Conservation (phyloP, 2,888 invertebrate genomes). For the Strigamia maritima region DNA sequence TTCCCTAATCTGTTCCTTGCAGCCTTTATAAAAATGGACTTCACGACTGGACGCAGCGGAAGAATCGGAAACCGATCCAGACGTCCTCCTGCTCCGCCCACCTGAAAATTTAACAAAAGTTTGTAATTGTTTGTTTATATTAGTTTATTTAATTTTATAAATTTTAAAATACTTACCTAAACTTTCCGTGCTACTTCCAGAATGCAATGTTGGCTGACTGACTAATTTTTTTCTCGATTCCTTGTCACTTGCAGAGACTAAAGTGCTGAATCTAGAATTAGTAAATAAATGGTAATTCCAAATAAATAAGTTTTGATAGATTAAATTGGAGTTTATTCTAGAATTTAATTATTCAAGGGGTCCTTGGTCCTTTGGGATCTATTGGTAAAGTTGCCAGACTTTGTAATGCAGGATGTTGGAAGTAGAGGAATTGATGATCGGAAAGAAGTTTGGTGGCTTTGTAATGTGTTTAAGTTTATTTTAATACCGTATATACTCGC, state of each 20-base stretch:
- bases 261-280: background rate
- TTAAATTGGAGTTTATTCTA: no score
- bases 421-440: no score
- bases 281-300: background rate
- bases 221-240: constrained; percentile 40
- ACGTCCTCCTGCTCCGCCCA: constrained; percentile 40
- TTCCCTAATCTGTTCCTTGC: constrained; percentile 35
- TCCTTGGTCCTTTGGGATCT: background rate
- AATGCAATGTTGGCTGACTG: constrained; percentile 42
- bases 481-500: no score
- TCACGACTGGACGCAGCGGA: constrained; percentile 39
- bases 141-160: background rate
- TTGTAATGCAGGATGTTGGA: no score
- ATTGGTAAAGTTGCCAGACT: no score
- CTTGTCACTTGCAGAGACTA: background rate
- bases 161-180: constrained; percentile 36
- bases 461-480: no score
- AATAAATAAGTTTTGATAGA: no score
- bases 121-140: background rate
- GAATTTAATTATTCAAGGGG: background rate
- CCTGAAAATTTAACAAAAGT: constrained; percentile 34
- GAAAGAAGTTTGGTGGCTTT: no score
- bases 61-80: constrained; percentile 41
- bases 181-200: constrained; percentile 42
- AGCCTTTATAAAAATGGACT: constrained; percentile 39